phyloP scores from a whole-genome alignment of 1,140 invertebrate genomes.

The Cotesia typhae region DNA sequence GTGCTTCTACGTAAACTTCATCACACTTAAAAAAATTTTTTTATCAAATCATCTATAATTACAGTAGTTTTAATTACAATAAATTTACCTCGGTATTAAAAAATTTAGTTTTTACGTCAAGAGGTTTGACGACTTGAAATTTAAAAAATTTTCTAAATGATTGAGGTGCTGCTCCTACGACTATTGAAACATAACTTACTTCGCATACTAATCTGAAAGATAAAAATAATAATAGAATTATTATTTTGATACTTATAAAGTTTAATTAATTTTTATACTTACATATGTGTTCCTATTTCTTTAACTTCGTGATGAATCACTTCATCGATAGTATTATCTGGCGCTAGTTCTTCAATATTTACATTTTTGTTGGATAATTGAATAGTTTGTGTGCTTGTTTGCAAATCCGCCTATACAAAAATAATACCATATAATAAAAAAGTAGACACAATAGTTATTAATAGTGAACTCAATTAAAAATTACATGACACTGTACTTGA shows the following conservation, averaged over 20 bases:
- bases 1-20: conserved; percentile 96
- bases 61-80: neutral
- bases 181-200: conserved; percentile 81
- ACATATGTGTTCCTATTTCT: conserved; percentile 97
- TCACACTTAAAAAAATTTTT: conserved; percentile 69
- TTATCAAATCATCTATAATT: neutral
- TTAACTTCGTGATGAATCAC: conserved; percentile 98
- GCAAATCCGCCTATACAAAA: conserved; percentile 80
- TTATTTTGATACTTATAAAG: conserved; percentile 26
- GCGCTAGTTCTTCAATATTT: conserved; percentile 73
- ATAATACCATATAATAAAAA: neutral
- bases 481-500: too few relatives aligned
- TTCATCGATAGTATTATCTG: conserved; percentile 91
- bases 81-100: conserved; percentile 88
- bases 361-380: conserved; percentile 74
- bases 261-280: conserved; percentile 52
- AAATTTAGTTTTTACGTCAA: conserved; percentile 99
- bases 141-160: conserved; percentile 97
- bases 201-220: conserved; percentile 89
- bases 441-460: neutral
- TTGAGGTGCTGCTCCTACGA: conserved; percentile 73
- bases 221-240: conserved; percentile 34
- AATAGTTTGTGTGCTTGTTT: conserved; percentile 89
- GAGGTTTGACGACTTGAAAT: conserved; percentile 96
- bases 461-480: neutral